These are phyloP conservation scores for Pantherophis vulpinus DNA, from an alignment of 2,797 vertebrate genomes.

Conservation along the genomic window DNA sequence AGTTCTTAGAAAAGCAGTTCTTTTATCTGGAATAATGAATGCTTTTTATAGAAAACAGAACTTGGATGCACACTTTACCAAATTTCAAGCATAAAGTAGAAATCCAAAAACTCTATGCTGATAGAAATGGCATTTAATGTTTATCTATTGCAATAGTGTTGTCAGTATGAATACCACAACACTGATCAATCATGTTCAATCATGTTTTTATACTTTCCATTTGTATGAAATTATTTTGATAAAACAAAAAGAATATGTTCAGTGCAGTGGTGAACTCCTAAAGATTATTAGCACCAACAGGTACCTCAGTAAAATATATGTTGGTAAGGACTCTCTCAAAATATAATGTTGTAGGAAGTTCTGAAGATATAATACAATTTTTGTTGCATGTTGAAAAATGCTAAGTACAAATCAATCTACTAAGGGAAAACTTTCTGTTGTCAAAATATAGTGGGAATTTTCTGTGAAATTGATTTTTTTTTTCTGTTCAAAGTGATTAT, in stretches of 20 bases:
- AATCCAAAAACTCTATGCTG: not conserved
- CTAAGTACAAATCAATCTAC: not conserved
- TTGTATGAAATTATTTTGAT: not conserved
- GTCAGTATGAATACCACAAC: not conserved
- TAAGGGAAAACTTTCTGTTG: not conserved
- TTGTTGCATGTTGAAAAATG: not conserved
- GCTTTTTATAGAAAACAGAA: not conserved
- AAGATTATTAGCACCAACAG: not conserved
- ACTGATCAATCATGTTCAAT: not conserved
- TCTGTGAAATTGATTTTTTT: not conserved
- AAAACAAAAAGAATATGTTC: not conserved
- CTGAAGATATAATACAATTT: not conserved
- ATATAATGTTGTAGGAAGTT: not conserved
- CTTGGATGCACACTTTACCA: not conserved
- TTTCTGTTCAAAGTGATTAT: not conserved
- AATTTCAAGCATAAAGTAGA: not conserved
- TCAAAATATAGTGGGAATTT: not conserved
- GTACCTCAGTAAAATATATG: not conserved
- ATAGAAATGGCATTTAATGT: not conserved
- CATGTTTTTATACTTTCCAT: not conserved
- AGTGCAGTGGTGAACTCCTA: not conserved
- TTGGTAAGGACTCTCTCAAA: not conserved
- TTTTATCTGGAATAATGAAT: not conserved
- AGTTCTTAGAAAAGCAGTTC: not conserved
- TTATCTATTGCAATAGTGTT: not conserved